Base-by-base conservation (phyloP, 92 coral and sea anemone genomes). In the Epizoanthus rinbou region DNA sequence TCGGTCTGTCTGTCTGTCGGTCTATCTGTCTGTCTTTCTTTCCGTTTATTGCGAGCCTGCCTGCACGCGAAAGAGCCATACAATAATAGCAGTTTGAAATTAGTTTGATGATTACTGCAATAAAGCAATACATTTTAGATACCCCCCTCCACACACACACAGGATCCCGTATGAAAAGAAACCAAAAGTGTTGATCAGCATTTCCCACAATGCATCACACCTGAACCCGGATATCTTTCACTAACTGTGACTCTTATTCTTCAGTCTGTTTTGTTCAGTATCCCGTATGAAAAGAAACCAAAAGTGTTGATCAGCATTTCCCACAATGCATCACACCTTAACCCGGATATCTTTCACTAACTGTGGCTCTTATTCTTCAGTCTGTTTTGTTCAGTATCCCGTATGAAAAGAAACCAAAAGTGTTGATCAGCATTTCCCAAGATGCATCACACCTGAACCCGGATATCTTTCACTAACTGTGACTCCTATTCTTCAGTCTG, bases 141-240 rank as follows among this genome's bases (percentile, higher is more conserved):
- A n/a, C n/a, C n/a, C n/a, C n/a, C n/a, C n/a, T n/a, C n/a, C n/a
- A n/a, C n/a, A n/a, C n/a, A n/a, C n/a, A n/a, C n/a, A n/a, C n/a
- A n/a, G n/a, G 57, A 76, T 76, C 43, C 81, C 81, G 7, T 76
- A 76, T 54, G 81, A 59, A 8, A 60, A 39, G 69, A 59, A 13
- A 59, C 81, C 81, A 0, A 58, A 76, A 11, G 81, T 76, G 28
- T 60, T 76, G 19, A 60, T 76, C 57, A 76, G 81, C 81, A 33
- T 69, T 33, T 59, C 81, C 69, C 69, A 76, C 23, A 76, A 76
- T 58, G 50, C 81, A n/a, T 76, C 81, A 39, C 47, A 74, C 80
- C 37, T 75, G 15, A 75, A 75, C 45, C 81, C 81, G 58, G 33
- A 37, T 37, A 37, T 5, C 43, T 2, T 37, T 37, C 43, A 37